Conservation (phyloP, 2,888 invertebrate species). For the Dynastes grantii region DNA sequence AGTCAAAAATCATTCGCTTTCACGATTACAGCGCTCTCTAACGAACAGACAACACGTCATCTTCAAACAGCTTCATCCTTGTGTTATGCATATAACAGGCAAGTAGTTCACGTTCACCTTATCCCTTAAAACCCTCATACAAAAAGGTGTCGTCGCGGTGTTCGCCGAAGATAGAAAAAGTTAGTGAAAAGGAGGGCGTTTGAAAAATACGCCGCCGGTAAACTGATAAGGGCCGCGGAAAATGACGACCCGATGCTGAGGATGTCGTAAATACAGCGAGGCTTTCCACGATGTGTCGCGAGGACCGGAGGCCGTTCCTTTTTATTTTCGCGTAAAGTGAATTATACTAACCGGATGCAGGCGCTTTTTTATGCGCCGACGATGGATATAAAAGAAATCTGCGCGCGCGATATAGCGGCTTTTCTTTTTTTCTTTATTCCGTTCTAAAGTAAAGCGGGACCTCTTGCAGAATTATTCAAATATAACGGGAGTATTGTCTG, state of each 20-base stretch:
- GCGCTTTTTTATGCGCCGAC: conserved; percentile 26
- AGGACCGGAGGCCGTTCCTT: conserved; percentile 4
- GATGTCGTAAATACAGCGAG: conserved; percentile 35
- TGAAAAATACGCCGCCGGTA: conserved; percentile 24
- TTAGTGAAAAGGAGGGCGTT: background rate
- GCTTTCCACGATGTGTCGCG: conserved; percentile 15
- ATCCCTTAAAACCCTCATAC: background rate
- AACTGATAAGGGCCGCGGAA: conserved; percentile 34
- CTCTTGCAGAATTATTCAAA: too few relatives aligned
- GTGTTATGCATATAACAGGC: too few relatives aligned
- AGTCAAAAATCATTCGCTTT: too few relatives aligned
- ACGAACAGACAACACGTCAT: too few relatives aligned
- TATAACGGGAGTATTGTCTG: too few relatives aligned
- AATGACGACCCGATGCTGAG: conserved; percentile 30
- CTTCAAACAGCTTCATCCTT: too few relatives aligned
- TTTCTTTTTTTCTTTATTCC: too few relatives aligned
- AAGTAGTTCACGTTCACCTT: too few relatives aligned
- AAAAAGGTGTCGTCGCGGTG: background rate
- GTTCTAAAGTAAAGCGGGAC: too few relatives aligned
- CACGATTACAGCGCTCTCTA: too few relatives aligned
- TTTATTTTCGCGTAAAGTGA: conserved; percentile 22
- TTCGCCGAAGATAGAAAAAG: too few relatives aligned
- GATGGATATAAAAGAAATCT: conserved; percentile 19
- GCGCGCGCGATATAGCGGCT: background rate
- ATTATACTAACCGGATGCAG: conserved; percentile 26